A percentile compares a stretch with the other conserved stretches of the same genome.
Conservation (phyloP, 1,140 invertebrate genomes). For the Drosophila tsacasi region DNA sequence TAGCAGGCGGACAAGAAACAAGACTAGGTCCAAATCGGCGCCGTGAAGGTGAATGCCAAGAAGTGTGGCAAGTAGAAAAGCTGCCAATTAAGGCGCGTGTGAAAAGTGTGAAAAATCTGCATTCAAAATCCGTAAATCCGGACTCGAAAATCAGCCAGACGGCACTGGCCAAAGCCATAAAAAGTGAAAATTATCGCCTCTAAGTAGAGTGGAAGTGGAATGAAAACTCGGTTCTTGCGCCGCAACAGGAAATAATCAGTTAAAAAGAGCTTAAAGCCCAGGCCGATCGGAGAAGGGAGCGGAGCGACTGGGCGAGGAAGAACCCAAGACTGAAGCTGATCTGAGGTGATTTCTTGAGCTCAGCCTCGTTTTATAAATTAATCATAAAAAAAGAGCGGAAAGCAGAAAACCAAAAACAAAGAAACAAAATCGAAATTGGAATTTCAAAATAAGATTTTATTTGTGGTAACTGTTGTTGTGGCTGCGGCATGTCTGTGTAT, state of each 20-base stretch:
- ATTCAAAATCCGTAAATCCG: slow-evolving; percentile 19
- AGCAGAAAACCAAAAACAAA: slow-evolving; percentile 35
- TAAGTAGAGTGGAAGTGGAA: slow-evolving; percentile 63
- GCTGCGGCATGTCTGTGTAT: slow-evolving; percentile 28
- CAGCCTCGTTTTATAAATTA: slow-evolving; percentile 69
- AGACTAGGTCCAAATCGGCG: slow-evolving; percentile 5
- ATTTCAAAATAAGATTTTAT: slow-evolving; percentile 66
- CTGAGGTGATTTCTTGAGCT: slow-evolving; percentile 68
- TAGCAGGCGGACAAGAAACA: slow-evolving; percentile 54
- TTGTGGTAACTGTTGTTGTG: slow-evolving; percentile 28
- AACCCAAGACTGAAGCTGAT: slow-evolving; percentile 28
- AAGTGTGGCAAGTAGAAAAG: slow-evolving; percentile 66
- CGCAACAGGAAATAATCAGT: slow-evolving; percentile 57
- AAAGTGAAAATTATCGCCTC: slow-evolving; percentile 72
- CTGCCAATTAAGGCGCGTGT: slow-evolving; percentile 66
- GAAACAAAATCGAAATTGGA: slow-evolving; percentile 75
- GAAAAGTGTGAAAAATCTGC: slow-evolving; percentile 77
- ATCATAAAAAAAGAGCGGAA: slow-evolving; percentile 55
- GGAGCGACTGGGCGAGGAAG: slow-evolving; percentile 17
- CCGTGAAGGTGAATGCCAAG: slow-evolving; percentile 33
- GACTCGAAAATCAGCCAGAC: slow-evolving; percentile 36
- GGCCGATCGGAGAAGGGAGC: slow-evolving; percentile 12
- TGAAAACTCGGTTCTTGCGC: slow-evolving; percentile 38
- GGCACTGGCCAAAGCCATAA: slow-evolving; percentile 42
- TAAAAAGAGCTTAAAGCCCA: neutral